Percentiles rank a stretch among this genome's conserved stretches.
These are phyloP conservation scores for Aphodius granarius DNA, from an alignment of 2,888 invertebrate genomes.

Conservation along the genomic window DNA sequence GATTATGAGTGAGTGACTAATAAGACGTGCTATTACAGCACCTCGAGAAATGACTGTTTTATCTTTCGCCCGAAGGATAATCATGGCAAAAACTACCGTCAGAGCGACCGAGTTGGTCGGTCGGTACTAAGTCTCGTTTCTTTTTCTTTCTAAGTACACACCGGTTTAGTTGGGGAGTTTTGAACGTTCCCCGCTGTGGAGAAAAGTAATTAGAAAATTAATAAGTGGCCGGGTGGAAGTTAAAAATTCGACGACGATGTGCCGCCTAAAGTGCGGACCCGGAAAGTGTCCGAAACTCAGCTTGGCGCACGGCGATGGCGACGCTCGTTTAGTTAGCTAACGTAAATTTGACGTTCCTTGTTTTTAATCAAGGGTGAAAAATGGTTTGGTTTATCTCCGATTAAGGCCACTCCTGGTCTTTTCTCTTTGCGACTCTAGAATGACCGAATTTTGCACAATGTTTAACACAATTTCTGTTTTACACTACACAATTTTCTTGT, in stretches of 20 bases:
- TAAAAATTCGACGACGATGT: slow-evolving; percentile 18
- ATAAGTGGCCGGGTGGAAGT: slow-evolving; percentile 18
- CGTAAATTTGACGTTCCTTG: slow-evolving; percentile 40
- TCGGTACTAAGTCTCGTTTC: background rate
- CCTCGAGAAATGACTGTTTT: background rate
- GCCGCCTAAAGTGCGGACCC: background rate
- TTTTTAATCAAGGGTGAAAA: slow-evolving; percentile 44
- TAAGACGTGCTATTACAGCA: background rate
- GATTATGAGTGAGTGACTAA: background rate
- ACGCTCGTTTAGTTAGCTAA: slow-evolving; percentile 35
- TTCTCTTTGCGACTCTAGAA: background rate
- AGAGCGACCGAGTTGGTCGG: background rate
- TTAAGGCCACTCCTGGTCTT: slow-evolving; percentile 35
- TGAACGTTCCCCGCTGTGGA: background rate
- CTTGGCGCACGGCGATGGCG: no score
- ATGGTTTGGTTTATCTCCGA: slow-evolving; percentile 41
- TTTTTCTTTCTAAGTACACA: background rate
- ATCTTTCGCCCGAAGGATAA: background rate
- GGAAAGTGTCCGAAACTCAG: slow-evolving; percentile 20
- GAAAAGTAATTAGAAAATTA: slow-evolving; percentile 27
- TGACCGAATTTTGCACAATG: no score
- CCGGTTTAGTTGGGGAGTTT: background rate
- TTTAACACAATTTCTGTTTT: no score
- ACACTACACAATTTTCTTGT: no score
- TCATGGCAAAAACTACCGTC: background rate